phyloP scores from a whole-genome alignment of 2,797 vertebrate genomes.

The Ispidina picta region DNA sequence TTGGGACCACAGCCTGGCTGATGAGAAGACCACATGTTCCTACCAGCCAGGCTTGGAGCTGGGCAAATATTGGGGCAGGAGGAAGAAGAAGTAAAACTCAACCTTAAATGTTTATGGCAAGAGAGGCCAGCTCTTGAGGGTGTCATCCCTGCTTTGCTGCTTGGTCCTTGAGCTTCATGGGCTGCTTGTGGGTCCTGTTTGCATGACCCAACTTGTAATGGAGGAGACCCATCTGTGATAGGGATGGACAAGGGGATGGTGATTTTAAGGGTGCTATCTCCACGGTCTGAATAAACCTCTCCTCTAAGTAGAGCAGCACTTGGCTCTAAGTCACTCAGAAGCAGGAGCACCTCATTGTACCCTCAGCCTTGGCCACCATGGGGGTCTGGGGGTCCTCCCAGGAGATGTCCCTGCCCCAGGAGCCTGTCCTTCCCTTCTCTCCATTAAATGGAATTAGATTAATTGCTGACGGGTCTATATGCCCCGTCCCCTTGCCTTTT shows the following conservation, averaged over 20 bases:
- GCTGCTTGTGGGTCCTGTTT: accelerated
- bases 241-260: accelerated
- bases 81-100: neutral
- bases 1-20: neutral
- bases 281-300: neutral
- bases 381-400: neutral
- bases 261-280: neutral
- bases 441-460: constrained; percentile 83
- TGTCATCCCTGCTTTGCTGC: neutral
- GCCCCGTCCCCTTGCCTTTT: constrained; percentile 79
- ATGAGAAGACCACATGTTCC: neutral
- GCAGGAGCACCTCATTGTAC: neutral
- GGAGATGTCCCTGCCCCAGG: neutral
- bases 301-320: neutral
- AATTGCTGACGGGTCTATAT: constrained; percentile 84
- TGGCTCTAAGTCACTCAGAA: accelerated
- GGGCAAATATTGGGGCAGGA: neutral
- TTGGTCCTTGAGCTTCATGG: neutral
- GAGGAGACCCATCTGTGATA: neutral
- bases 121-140: neutral
- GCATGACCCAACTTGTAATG: neutral
- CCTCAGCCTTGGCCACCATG: accelerated
- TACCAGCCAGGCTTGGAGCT: neutral
- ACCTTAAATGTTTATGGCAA: neutral
- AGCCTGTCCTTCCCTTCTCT: constrained; percentile 25